phyloP scores from a whole-genome alignment of 2,797 vertebrate genomes.

The Champsocephalus esox region DNA sequence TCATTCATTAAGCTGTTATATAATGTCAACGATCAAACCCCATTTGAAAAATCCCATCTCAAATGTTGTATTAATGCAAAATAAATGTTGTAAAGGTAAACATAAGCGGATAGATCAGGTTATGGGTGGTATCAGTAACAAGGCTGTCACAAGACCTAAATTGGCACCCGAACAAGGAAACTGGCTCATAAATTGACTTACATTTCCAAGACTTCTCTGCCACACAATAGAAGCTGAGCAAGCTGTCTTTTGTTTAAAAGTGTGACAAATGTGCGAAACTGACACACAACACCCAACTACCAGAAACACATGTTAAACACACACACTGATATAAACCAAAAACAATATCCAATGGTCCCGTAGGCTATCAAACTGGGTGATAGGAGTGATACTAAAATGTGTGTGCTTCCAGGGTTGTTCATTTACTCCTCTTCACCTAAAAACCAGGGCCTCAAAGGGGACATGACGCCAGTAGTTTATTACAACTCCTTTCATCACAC shows the following conservation, averaged over 20 bases:
- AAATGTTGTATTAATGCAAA: not conserved
- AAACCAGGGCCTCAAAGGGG: conserved; percentile 37
- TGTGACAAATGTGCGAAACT: not conserved
- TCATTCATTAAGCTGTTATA: conserved; percentile 20
- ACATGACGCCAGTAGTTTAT: conserved; percentile 27
- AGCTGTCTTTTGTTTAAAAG: not conserved
- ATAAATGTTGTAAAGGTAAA: not conserved
- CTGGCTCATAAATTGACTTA: conserved; percentile 13
- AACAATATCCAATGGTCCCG: not conserved
- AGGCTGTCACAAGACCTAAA: conserved; percentile 33
- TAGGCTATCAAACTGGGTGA: not conserved
- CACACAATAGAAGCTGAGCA: conserved; percentile 18
- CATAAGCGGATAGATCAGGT: conserved; percentile 7
- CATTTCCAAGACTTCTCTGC: conserved; percentile 34
- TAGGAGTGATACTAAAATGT: conserved; percentile 1
- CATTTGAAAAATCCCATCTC: not conserved
- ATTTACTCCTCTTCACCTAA: conserved; percentile 48
- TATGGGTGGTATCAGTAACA: conserved; percentile 13
- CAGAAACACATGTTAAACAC: conserved; percentile 13
- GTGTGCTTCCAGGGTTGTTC: conserved; percentile 43
- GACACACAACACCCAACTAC: not conserved
- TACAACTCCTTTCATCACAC: conserved; percentile 47
- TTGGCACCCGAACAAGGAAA: conserved; percentile 67
- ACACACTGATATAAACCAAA: not conserved
- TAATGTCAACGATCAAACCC: not conserved